Evolutionary conservation across 2,888 invertebrate genomes (phyloP).

Genomic region (Callimorpha dominula): DNA sequence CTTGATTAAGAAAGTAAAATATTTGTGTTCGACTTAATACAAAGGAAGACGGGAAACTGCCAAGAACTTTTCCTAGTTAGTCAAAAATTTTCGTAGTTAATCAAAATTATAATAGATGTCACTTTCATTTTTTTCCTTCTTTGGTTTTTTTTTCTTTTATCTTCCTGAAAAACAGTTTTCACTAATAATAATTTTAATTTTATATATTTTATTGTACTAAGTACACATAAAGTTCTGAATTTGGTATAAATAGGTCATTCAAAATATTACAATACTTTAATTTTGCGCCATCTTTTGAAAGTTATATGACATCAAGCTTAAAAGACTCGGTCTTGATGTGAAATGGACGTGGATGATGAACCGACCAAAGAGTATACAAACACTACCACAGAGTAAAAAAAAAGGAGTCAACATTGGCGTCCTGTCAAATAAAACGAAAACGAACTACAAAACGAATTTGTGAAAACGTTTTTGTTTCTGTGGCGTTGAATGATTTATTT

Average conservation of each 20-base stretch:
- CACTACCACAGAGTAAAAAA: neutral
- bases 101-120: slow-evolving; percentile 24
- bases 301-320: neutral
- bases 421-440: slow-evolving; percentile 38
- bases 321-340: neutral
- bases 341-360: neutral
- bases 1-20: slow-evolving; percentile 6
- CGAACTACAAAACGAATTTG: neutral
- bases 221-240: no score
- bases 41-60: neutral
- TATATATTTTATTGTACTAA: no score
- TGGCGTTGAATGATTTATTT: neutral
- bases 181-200: neutral
- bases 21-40: neutral
- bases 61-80: slow-evolving; percentile 9
- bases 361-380: neutral
- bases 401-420: slow-evolving; percentile 38
- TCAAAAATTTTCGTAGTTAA: neutral
- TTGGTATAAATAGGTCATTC: no score
- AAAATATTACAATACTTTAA: neutral
- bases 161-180: no score
- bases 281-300: neutral
- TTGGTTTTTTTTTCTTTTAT: neutral
- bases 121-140: neutral
- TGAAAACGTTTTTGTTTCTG: neutral